Evolutionary conservation across 2,113 vertebrate species (phyloP).

Genomic region (Gracilinanus agilis): DNA sequence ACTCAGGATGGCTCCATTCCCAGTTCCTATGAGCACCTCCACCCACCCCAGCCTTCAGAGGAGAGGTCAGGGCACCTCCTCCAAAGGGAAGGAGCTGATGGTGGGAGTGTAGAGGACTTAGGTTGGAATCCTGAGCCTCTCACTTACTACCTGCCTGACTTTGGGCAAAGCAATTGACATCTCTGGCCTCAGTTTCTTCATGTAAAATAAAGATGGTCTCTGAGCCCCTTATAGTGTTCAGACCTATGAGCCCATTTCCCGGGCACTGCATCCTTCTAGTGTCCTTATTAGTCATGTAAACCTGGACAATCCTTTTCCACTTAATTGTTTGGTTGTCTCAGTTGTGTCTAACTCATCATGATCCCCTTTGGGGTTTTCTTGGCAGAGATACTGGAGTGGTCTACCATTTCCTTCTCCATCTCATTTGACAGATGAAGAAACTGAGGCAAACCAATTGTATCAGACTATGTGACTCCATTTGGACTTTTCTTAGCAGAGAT

Average conservation of each 20-base stretch:
- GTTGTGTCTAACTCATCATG: too few relatives aligned
- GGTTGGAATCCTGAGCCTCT: not conserved
- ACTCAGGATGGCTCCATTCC: not conserved
- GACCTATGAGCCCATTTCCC: not conserved
- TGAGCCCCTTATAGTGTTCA: too few relatives aligned
- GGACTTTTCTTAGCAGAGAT: too few relatives aligned
- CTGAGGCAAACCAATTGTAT: too few relatives aligned
- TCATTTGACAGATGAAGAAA: too few relatives aligned
- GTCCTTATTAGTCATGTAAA: not conserved
- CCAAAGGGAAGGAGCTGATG: not conserved
- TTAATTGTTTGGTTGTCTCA: too few relatives aligned
- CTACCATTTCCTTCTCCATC: too few relatives aligned
- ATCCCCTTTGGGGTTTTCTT: too few relatives aligned
- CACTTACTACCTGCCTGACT: too few relatives aligned
- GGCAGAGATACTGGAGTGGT: too few relatives aligned
- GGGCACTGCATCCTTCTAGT: not conserved
- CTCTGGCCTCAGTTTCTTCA: not conserved
- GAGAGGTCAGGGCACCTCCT: not conserved
- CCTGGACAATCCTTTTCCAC: not conserved
- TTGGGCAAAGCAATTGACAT: not conserved
- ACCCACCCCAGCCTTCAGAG: not conserved
- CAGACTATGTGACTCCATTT: too few relatives aligned
- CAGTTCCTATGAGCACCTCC: not conserved
- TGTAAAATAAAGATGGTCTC: not conserved
- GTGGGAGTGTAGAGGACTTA: not conserved